Evolutionary conservation across 2,797 vertebrate genomes (phyloP).

Genomic region (Lacerta agilis): DNA sequence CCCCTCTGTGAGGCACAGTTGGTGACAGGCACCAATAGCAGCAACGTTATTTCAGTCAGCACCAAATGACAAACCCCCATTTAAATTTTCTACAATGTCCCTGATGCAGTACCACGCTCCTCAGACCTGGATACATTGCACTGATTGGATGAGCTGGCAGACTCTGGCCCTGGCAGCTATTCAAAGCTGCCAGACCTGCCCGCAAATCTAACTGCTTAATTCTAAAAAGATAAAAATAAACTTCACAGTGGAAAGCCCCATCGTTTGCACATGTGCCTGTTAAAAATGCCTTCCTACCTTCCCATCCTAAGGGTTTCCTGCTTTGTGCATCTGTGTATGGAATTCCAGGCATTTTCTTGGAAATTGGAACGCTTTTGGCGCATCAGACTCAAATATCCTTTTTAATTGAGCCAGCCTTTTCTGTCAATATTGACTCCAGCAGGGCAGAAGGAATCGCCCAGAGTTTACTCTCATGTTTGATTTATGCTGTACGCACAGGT

Average conservation of each 20-base stretch:
- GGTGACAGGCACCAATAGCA: not conserved
- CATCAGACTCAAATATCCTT: not conserved
- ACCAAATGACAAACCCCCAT: not conserved
- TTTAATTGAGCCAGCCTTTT: not conserved
- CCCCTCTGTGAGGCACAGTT: not conserved
- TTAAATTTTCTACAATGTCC: not conserved
- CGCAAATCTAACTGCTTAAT: not conserved
- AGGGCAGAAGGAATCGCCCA: conserved; percentile 12
- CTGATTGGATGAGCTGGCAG: not conserved
- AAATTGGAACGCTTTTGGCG: not conserved
- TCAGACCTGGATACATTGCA: not conserved
- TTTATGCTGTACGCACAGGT: not conserved
- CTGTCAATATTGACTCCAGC: conserved; percentile 6
- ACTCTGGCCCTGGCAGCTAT: not conserved
- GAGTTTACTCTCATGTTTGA: conserved; percentile 9
- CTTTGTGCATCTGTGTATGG: not conserved
- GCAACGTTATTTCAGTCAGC: not conserved
- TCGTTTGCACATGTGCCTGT: not conserved
- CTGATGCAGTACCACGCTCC: not conserved
- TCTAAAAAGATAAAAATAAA: not conserved
- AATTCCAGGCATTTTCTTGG: conserved; percentile 2
- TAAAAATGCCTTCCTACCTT: not conserved
- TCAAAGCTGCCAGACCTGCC: not conserved
- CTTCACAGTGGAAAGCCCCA: not conserved
- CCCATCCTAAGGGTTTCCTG: not conserved